Evolutionary conservation across 2,113 vertebrate genomes (phyloP), one percentile per base, ranked within the genome.

Genomic region (Hemiprocne comata): DNA sequence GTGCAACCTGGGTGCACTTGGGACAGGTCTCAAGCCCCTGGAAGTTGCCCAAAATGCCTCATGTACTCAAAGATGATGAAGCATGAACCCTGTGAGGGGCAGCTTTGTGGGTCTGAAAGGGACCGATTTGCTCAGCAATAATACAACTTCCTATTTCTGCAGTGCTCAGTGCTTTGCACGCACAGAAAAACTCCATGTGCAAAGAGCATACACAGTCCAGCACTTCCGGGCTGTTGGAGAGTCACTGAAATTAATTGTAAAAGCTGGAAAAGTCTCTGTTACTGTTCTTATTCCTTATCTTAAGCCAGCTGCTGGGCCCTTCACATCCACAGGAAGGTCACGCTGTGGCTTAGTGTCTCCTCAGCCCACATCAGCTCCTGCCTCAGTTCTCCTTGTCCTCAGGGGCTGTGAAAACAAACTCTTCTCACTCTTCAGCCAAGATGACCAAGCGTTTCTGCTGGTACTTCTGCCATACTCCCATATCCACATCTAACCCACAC

Each of bases 301-400:
- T 50, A 64, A 81, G 18, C 12, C 44, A 55, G 14, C 11, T 84
- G 3, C 34, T 84, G 33, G 31, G 26, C 24, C 48, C 74, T 89
- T 84, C 33, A 13, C 21, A 13, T 6, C 12, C 38, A 74, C 20
- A 72, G 33, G 61, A 84, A 89, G 11, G 60, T 60, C 61, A 42
- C 0, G 0, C 21, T 57, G 33, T 51, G 31, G 17, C 46, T 82
- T 42, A 54, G 10, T 2, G 0, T 66, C 54, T 40, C 46, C 62
- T 79, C 36, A 80, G 51, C 11, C 25, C 24, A 23, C 0, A 0
- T 36, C 42, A 67, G 8, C 55, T 77, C 42, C 61, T 53, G 34
- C 10, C 14, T 29, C 10, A 17, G 9, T 33, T 89, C 60, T 46
- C 29, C 29, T 66, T 62, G 44, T 60, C 19, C 36, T 33, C 61